Percentiles rank a stretch among this genome's conserved stretches.
Evolutionary conservation across 2,797 vertebrate species (phyloP).

Genomic region (Balearica regulorum): DNA sequence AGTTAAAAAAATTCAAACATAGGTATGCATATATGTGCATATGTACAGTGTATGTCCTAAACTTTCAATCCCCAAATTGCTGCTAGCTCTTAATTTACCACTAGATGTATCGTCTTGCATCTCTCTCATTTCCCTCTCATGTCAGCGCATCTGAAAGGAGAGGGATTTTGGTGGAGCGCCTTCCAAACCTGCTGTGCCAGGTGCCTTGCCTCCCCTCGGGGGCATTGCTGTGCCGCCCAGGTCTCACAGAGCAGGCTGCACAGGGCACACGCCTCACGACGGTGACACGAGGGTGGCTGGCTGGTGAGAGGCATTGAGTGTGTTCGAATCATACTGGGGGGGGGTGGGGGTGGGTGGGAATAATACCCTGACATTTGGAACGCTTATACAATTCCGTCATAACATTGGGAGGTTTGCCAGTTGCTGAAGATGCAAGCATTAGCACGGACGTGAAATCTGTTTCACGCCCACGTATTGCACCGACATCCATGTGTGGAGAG

Average conservation of each 20-base stretch:
- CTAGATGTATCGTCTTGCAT: background rate
- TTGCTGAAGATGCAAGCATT: background rate
- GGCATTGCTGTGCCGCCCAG: accelerated
- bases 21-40: background rate
- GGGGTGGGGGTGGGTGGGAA: too few species aligned
- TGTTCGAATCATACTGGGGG: background rate
- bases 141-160: background rate
- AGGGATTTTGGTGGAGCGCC: background rate
- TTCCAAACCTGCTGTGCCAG: background rate
- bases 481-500: background rate
- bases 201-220: background rate
- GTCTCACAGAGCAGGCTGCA: background rate
- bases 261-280: accelerated
- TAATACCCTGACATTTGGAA: background rate
- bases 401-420: background rate
- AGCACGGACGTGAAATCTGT: background rate
- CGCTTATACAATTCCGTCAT: background rate
- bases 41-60: background rate
- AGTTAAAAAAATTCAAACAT: background rate
- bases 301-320: background rate
- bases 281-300: background rate
- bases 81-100: background rate
- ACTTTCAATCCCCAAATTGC: background rate
- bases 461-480: background rate
- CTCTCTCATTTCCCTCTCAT: background rate